Evolutionary conservation across 2,888 invertebrate species (phyloP), one percentile per base, ranked within the genome.

Genomic region (Chymomyza procnemis): DNA sequence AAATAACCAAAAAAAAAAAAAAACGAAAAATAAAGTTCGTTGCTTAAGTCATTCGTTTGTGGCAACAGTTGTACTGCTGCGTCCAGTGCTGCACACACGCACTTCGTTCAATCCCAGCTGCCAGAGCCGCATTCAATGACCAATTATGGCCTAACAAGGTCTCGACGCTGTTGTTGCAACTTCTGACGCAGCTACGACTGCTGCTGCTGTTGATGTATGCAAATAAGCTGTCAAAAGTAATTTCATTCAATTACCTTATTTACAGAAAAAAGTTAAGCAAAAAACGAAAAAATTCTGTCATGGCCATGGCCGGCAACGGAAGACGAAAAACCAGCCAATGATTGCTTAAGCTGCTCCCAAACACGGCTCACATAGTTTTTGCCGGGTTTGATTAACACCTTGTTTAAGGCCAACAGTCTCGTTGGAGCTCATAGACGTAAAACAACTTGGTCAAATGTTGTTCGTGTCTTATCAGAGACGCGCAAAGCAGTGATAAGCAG

Each of bases 191-290:
- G 14, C 21, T 47, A 66, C 74, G 69, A 65, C 78, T 71, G 61
- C 71, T 69, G 66, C 54, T 68, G 71, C 73, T 78, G 80, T 80
- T 84, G 86, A 84, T 84, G 78, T 86, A 84, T 84, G 84, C 84
- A 84, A 84, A 84, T 84, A 82, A 84, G 84, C 86, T 84, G 84
- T 84, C 84, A 84, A 84, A 86, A 84, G 86, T 83, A 86, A 84
- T 86, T 84, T 86, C 82, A 84, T 86, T 84, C 86, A 84, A 84
- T 84, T 86, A 84, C 84, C 86, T 84, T 85, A 85, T 84, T 84
- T 84, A 84, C 76, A 57, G 50, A 64, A 57, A 41, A 34, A 34
- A 52, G 26, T 26, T 22, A 22, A 41, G 4, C 30, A 41, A 41
- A 41, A 41, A 9, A 12, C 50, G 52, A 57, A 74, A 73, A 74